Base-by-base conservation (phyloP, 1,140 invertebrate genomes). In the Proctacanthus coquilletti region DNA sequence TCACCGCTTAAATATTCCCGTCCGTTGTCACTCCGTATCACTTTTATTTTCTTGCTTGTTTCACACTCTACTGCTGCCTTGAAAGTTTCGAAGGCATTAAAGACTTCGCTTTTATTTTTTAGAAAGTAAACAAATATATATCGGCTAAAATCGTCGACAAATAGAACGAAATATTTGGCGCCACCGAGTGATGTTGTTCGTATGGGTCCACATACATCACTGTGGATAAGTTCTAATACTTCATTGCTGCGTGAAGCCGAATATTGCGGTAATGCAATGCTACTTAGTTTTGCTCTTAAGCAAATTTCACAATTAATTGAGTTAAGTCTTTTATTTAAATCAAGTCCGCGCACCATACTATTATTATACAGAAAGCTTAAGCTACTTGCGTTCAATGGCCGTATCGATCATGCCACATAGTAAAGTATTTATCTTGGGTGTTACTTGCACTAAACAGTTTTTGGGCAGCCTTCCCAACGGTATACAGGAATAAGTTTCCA, bases 201-300 rank as follows among this genome's bases (percentile, higher is more conserved):
- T 50, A 61, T 60, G 4, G 51, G 53, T 23, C 59, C 60, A 46
- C 59, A 62, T 11, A 64, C 37, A 35, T 63, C 59, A 13, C 47
- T 43, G 39, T 64, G 57, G 10, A 62, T 47, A 4, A 60, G 29
- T 37, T 57, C 49, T 30, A 65, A 43, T 20, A 48, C 32, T 32
- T 44, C n/a, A n/a, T n/a, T 25, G 0, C 43, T 47, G 42, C 46
- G 34, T n/a, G 46, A 27, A 15, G 43, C 42, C 11, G 42, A 33
- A 39, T 44, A 42, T 37, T 34, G 42, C 5, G 45, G 43, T 38
- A 57, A 61, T 13, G 51, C 47, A 30, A 21, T 13, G 36, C 46
- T 47, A 2, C 48, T 45, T 17, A 50, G 44, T 43, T 60, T 62
- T 3, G 45, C 51, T 42, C 46, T 20, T 8, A 49, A 6, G 40